Percentiles rank a stretch among this genome's conserved stretches.
phyloP scores from a whole-genome alignment of 2,888 invertebrate species.

The Balanococcus diminutus region DNA sequence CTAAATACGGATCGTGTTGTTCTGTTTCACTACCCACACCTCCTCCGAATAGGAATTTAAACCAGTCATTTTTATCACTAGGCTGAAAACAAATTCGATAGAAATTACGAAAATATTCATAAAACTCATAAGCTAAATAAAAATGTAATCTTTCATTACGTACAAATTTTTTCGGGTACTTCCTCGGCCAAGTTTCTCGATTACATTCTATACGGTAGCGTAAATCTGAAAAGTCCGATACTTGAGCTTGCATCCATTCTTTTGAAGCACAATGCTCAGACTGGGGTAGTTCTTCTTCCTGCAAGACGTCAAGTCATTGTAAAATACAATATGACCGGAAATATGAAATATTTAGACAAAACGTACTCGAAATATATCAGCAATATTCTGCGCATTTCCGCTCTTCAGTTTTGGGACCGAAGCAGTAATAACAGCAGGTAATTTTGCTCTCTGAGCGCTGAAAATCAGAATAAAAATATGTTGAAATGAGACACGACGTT shows the following conservation, averaged over 20 bases:
- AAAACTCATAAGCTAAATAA: neutral
- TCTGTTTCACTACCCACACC: neutral
- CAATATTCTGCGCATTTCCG: neutral
- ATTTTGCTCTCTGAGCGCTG: constrained; percentile 47
- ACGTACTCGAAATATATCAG: constrained; percentile 24
- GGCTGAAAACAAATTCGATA: neutral
- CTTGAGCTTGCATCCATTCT: constrained; percentile 30
- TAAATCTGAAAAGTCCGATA: constrained; percentile 42
- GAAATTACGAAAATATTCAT: neutral
- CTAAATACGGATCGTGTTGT: constrained; percentile 1
- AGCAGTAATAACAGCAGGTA: constrained; percentile 44
- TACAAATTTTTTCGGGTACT: neutral
- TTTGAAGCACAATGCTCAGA: constrained; percentile 18
- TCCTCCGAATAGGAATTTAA: constrained; percentile 13
- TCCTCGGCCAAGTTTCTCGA: constrained; percentile 31
- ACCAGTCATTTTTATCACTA: neutral
- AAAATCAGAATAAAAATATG: neutral
- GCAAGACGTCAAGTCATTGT: neutral
- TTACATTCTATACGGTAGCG: constrained; percentile 33
- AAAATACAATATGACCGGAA: neutral
- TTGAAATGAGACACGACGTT: no score
- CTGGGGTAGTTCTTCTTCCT: constrained; percentile 21
- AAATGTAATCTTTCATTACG: neutral
- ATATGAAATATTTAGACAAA: neutral
- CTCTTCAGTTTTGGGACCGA: constrained; percentile 22